Conservation (phyloP, 2,113 vertebrate genomes). For the Coryphaenoides rupestris region DNA sequence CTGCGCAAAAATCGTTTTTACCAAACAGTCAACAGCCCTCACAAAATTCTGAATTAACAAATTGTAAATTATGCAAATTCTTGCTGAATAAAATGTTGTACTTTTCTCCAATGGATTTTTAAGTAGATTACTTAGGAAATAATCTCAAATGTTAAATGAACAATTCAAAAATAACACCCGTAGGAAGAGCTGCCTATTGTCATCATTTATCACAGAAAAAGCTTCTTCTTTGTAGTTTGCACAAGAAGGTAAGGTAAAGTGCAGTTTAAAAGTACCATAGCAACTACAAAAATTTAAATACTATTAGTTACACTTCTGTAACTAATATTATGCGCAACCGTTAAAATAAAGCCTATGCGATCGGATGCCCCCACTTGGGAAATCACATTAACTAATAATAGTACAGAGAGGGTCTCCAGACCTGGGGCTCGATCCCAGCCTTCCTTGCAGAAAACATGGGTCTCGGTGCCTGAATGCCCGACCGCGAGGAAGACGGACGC, state of each 20-base stretch:
- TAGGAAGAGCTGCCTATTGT: too few species aligned
- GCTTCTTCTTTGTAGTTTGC: too few species aligned
- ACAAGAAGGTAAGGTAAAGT: slow-evolving; percentile 11
- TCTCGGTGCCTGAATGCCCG: slow-evolving; percentile 80
- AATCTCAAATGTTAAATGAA: too few species aligned
- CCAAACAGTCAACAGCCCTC: too few species aligned
- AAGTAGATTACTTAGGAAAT: background rate
- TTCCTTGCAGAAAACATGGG: slow-evolving; percentile 91
- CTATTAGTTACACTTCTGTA: background rate
- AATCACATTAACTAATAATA: slow-evolving; percentile 69
- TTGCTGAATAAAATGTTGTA: slow-evolving; percentile 14
- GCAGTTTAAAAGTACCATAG: background rate
- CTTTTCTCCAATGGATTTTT: background rate
- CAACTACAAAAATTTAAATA: background rate
- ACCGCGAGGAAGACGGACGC: slow-evolving; percentile 75
- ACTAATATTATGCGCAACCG: slow-evolving; percentile 5
- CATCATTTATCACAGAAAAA: too few species aligned
- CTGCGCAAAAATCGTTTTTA: slow-evolving; percentile 13
- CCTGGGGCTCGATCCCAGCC: slow-evolving; percentile 90
- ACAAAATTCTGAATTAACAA: slow-evolving; percentile 17
- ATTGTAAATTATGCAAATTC: slow-evolving; percentile 16
- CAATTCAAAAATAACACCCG: too few species aligned
- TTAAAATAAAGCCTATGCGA: background rate
- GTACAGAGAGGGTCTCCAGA: slow-evolving; percentile 93
- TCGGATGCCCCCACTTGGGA: slow-evolving; percentile 16